phyloP scores from a whole-genome alignment of 2,888 invertebrate genomes.

The Cataglyphis livida region DNA sequence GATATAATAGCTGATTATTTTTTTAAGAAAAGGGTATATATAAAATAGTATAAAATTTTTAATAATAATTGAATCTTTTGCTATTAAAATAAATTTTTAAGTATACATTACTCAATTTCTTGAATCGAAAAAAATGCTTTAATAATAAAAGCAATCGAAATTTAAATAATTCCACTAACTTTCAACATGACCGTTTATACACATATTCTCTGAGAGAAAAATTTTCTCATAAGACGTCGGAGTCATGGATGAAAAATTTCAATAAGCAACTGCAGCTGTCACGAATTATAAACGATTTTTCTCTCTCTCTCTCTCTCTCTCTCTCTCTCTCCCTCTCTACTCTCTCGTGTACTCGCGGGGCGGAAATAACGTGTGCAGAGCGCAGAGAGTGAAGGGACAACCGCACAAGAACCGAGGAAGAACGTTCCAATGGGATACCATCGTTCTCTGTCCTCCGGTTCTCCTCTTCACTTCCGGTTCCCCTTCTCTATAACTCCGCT shows the following conservation, averaged over 20 bases:
- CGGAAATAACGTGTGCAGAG: conserved; percentile 30
- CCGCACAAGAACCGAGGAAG: not conserved
- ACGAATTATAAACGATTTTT: conserved; percentile 12
- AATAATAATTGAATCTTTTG: not conserved
- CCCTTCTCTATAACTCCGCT: conserved; percentile 51
- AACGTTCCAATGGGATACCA: not conserved
- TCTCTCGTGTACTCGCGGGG: not conserved
- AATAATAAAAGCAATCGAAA: not conserved
- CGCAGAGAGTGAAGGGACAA: not conserved
- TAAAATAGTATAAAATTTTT: not conserved
- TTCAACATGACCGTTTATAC: not conserved
- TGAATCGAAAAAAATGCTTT: not conserved
- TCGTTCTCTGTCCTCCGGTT: conserved; percentile 5
- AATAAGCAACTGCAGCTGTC: conserved; percentile 34
- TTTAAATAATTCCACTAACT: not conserved
- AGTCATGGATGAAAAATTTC: conserved; percentile 6
- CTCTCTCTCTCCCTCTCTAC: not conserved
- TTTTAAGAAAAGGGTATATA: not conserved
- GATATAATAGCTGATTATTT: not conserved
- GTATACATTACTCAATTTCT: not conserved
- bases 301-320: not conserved
- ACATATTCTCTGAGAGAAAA: not conserved
- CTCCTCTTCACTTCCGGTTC: conserved; percentile 4
- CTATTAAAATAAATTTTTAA: not conserved
- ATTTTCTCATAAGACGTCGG: not conserved